Conservation (phyloP, 2,888 invertebrate genomes). For the Zele albiditarsus region DNA sequence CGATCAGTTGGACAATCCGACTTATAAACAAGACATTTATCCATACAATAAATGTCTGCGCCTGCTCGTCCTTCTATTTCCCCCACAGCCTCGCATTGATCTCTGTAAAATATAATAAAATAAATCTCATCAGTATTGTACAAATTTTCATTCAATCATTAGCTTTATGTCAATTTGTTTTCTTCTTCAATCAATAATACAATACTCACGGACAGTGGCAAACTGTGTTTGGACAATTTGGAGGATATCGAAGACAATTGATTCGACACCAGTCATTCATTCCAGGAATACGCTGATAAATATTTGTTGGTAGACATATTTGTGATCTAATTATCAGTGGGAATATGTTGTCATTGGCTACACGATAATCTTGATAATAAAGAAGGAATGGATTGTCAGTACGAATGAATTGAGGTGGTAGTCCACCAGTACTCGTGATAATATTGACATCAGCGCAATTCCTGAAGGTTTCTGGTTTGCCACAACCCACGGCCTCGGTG, state of each 20-base stretch:
- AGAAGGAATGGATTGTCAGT: slow-evolving; percentile 83
- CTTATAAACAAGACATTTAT: slow-evolving; percentile 87
- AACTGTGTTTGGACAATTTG: slow-evolving; percentile 84
- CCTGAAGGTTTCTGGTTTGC: slow-evolving; percentile 91
- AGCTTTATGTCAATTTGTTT: not conserved
- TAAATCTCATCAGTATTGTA: not conserved
- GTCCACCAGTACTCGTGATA: slow-evolving; percentile 84
- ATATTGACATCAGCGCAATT: slow-evolving; percentile 93
- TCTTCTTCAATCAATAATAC: not conserved
- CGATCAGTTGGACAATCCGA: slow-evolving; percentile 82
- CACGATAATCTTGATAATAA: slow-evolving; percentile 82
- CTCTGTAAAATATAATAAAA: slow-evolving; percentile 74
- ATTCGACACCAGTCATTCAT: slow-evolving; percentile 89
- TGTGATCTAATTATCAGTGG: slow-evolving; percentile 88
- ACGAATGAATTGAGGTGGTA: slow-evolving; percentile 80
- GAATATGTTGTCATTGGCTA: slow-evolving; percentile 74
- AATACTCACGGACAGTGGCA: slow-evolving; percentile 88
- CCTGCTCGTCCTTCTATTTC: slow-evolving; percentile 82
- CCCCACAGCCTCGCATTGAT: slow-evolving; percentile 87
- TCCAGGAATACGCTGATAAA: slow-evolving; percentile 81
- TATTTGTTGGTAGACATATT: slow-evolving; percentile 82
- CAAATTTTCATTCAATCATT: no score
- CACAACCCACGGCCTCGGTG: slow-evolving; percentile 90
- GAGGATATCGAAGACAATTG: slow-evolving; percentile 90
- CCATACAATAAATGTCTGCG: slow-evolving; percentile 89